These are phyloP conservation scores for Connochaetes taurinus DNA, from an alignment of 2,113 vertebrate species.

Conservation along the genomic window DNA sequence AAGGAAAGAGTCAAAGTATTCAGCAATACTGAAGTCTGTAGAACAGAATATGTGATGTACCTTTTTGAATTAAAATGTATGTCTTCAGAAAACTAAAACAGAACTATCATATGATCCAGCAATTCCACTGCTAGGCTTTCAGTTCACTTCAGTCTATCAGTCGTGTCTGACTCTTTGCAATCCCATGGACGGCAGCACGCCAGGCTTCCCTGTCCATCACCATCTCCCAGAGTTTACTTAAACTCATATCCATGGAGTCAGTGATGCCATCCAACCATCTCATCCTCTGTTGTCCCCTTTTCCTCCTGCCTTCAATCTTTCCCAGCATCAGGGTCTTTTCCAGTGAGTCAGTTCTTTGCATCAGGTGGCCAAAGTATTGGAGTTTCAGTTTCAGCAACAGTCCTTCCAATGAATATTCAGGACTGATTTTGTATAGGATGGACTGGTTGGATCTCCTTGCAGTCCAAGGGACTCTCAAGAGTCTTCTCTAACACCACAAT, in stretches of 20 bases:
- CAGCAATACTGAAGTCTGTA: neutral
- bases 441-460: neutral
- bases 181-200: neutral
- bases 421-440: neutral
- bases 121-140: neutral
- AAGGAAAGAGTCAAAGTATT: neutral
- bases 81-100: neutral
- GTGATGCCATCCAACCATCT: neutral
- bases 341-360: neutral
- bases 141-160: neutral
- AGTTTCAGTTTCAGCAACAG: neutral
- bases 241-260: neutral
- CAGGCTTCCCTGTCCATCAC: neutral
- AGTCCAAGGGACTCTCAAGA: neutral
- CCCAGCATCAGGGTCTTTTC: neutral
- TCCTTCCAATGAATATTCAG: neutral
- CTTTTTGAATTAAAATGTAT: neutral
- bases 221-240: neutral
- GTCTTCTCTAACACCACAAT: neutral
- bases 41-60: neutral
- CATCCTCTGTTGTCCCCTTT: neutral
- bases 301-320: neutral
- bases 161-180: accelerated
- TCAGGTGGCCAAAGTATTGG: neutral
- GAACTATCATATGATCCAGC: neutral